phyloP scores from a whole-genome alignment of 1,140 invertebrate genomes.

The Drosophila biarmipes region DNA sequence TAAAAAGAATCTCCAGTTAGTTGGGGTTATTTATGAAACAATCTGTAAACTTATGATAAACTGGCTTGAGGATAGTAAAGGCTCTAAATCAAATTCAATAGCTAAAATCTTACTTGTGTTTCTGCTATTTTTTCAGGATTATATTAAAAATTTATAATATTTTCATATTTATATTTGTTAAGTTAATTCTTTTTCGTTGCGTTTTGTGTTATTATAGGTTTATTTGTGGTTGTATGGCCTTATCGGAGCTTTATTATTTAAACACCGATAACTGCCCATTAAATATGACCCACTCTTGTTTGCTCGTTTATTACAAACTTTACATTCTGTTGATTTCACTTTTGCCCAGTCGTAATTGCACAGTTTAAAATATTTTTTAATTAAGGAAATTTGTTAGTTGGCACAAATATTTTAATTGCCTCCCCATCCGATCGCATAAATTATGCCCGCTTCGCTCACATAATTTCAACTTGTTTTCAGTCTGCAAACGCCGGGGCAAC shows the following conservation, averaged over 20 bases:
- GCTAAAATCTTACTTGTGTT: not conserved
- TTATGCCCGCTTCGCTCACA: conserved; percentile 72
- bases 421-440: conserved; percentile 49
- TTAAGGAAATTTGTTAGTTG: conserved; percentile 65
- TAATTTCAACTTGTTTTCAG: conserved; percentile 74
- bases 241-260: no score
- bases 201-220: no score
- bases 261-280: not conserved
- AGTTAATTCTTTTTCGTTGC: no score
- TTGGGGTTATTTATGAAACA: conserved; percentile 35
- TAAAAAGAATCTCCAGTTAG: conserved; percentile 23
- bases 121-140: not conserved
- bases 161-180: not conserved
- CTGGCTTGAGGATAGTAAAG: conserved; percentile 22
- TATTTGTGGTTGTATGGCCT: no score
- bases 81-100: conserved; percentile 44
- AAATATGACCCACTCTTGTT: not conserved
- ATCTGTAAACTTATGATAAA: conserved; percentile 32
- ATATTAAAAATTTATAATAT: not conserved
- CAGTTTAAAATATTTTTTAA: conserved; percentile 60
- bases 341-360: conserved; percentile 14
- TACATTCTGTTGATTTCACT: conserved; percentile 10
- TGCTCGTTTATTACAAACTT: not conserved
- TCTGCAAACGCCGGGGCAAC: conserved; percentile 64
- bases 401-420: conserved; percentile 78